phyloP scores from a whole-genome alignment of 2,797 vertebrate species.

The Myiothlypis coronata region DNA sequence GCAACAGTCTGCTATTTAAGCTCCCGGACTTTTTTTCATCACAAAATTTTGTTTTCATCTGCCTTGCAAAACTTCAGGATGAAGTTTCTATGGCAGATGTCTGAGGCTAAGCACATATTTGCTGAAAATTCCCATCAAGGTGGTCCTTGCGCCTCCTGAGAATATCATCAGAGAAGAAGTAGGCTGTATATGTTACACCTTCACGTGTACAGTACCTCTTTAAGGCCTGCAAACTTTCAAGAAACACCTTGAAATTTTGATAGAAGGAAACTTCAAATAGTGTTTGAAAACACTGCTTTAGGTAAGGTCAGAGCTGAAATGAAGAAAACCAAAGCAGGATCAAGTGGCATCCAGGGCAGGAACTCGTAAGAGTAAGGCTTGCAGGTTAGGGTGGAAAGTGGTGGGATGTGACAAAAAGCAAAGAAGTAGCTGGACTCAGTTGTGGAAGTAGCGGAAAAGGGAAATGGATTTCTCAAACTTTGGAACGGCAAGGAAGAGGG shows the following conservation, averaged over 20 bases:
- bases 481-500: neutral
- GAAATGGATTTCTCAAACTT: neutral
- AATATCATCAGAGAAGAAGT: neutral
- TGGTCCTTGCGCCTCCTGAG: neutral
- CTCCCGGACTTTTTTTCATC: neutral
- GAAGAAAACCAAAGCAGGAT: neutral
- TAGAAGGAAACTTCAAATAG: neutral
- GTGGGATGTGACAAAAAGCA: neutral
- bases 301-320: neutral
- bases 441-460: neutral
- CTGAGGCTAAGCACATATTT: neutral
- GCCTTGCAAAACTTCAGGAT: neutral
- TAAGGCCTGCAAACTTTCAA: neutral
- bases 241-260: neutral
- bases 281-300: neutral
- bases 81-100: conserved; percentile 1
- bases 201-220: neutral
- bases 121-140: neutral
- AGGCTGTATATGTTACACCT: neutral
- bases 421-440: neutral
- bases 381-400: neutral
- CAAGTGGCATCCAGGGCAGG: neutral
- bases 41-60: neutral
- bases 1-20: conserved; percentile 1
- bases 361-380: neutral